Evolutionary conservation across 2,113 vertebrate species (phyloP), one percentile per base, ranked within the genome.

Genomic region (Axis porcinus): DNA sequence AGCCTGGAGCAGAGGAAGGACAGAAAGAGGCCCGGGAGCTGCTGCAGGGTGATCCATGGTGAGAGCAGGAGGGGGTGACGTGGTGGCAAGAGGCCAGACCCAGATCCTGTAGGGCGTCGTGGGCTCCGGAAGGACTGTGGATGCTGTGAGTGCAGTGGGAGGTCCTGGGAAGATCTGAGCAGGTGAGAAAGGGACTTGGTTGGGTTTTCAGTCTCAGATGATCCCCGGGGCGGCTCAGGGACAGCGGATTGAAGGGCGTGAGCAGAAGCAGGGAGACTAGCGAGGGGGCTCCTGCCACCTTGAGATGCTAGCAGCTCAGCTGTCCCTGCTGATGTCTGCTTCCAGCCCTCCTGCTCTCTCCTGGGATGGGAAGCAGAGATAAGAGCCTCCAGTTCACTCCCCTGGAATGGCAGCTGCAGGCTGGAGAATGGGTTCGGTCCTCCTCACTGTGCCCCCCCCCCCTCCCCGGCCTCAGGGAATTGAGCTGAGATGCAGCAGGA

Each of bases 91-190:
- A 83, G 57, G 78, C 16, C 10, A 7, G 62, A 58, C 17, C 21
- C 17, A 23, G 84, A 8, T 28, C 1, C 16, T 0, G 1, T 0
- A n/a, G 54, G 82, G 25, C 6, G 60, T 21, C 0, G 0, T 0
- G 83, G 36, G 14, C 27, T 21, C 78, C 15, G 17, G 50, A 36
- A 79, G 76, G 83, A 28, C 57, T 30, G 16, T 2, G 10, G 52
- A 1, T 4, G 7, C 15, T 50, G 57, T 2, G 25, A n/a, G 57
- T 1, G 15, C 14, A 1, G 3, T 11, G 15, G 43, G 55, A 52
- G 52, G 47, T 12, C 43, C 7, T 3, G 3, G 5, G 30, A 81
- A 36, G 52, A 7, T 45, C 0, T 10, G 82, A 76, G 23, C 21
- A 76, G 91, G 33, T 82, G 45, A 57, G 3, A 33, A 2, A 14